A percentile compares a stretch with the other conserved stretches of the same genome.
Evolutionary conservation across 2,888 invertebrate genomes (phyloP).

Genomic region (Cephus nigrinus): DNA sequence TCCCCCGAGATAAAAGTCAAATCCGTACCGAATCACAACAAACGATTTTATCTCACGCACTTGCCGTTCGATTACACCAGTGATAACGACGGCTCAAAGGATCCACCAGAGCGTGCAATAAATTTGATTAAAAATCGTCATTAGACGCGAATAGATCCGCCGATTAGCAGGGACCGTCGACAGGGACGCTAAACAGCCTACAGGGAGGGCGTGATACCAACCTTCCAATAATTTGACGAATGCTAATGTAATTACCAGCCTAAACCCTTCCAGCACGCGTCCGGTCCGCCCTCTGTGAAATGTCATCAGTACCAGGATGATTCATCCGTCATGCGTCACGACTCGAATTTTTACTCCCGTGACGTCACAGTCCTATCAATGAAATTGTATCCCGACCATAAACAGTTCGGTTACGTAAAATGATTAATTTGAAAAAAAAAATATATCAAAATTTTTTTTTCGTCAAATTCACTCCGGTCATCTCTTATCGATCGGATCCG

Average conservation of each 20-base stretch:
- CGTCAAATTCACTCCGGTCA: not conserved
- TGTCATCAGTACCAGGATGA: not conserved
- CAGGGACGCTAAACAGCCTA: not conserved
- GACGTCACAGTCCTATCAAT: not conserved
- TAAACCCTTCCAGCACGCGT: conserved; percentile 8
- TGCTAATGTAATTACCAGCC: conserved; percentile 20
- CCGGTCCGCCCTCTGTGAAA: not conserved
- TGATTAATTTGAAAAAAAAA: not conserved
- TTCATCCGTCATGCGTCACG: not conserved
- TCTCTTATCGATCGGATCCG: not conserved
- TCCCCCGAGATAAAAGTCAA: not conserved
- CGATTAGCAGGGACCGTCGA: not conserved
- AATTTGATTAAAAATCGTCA: not conserved
- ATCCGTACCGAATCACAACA: too few species aligned
- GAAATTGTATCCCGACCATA: not conserved
- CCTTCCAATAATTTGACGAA: conserved; percentile 15
- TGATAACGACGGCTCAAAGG: not conserved
- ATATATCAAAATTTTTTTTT: not conserved
- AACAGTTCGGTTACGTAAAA: not conserved
- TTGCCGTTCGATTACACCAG: not conserved
- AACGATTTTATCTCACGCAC: not conserved
- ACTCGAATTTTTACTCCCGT: not conserved
- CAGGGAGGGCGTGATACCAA: not conserved
- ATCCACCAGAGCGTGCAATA: not conserved
- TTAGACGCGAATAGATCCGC: not conserved